Conservation (phyloP, 2,113 vertebrate species). For the Pterocles orientalis region DNA sequence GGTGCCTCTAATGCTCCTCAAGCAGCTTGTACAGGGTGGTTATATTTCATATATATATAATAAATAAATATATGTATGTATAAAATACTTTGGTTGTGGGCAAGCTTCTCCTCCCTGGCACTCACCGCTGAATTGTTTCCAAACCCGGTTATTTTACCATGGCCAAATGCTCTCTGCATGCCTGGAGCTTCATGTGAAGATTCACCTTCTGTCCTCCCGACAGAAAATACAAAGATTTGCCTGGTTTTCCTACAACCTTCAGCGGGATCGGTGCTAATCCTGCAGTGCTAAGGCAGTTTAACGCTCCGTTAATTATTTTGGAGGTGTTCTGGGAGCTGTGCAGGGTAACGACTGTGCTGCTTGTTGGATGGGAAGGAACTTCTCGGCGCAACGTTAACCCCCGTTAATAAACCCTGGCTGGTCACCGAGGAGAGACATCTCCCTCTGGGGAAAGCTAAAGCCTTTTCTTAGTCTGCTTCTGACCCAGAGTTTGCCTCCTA, state of each 20-base stretch:
- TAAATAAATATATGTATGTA: too few species aligned
- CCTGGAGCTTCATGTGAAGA: background rate
- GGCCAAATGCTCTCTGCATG: fast-evolving
- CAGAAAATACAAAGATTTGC: background rate
- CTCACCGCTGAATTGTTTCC: background rate
- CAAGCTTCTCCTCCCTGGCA: background rate
- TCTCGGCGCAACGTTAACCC: background rate
- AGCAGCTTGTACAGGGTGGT: background rate
- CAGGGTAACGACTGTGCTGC: fast-evolving
- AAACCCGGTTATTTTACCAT: background rate
- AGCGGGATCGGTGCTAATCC: background rate
- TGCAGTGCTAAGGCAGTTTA: background rate
- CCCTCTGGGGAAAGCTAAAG: background rate
- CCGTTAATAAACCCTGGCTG: background rate
- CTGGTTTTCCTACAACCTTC: background rate
- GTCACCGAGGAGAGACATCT: background rate
- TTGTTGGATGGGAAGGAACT: background rate
- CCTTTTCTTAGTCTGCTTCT: background rate
- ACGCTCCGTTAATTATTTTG: conserved; percentile 1
- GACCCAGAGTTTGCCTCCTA: background rate
- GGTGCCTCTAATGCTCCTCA: background rate
- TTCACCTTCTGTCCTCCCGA: background rate
- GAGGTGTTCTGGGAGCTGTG: background rate
- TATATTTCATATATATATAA: background rate
- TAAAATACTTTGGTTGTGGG: too few species aligned